Conservation (phyloP, 2,113 vertebrate species). For the Channa maculata region DNA sequence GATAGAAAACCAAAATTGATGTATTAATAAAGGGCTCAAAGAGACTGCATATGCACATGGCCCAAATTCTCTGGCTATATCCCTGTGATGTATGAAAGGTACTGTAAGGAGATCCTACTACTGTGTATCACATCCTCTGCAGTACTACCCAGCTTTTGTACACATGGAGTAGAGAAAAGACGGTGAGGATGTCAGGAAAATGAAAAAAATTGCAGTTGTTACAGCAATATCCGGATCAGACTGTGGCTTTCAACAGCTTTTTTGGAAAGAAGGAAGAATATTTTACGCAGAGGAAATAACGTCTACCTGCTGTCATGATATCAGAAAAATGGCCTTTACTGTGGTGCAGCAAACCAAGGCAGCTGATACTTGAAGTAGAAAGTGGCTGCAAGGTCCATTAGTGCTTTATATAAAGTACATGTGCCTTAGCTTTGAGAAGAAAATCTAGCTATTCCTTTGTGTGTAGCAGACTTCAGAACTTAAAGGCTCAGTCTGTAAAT, state of each 20-base stretch:
- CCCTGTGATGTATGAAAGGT: too few species aligned
- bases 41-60: too few species aligned
- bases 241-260: conserved; percentile 6
- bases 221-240: neutral
- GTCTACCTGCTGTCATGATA: neutral
- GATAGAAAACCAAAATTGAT: too few species aligned
- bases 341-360: neutral
- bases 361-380: neutral
- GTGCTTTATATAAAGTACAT: neutral
- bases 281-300: conserved; percentile 11
- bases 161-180: neutral
- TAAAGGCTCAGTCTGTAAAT: neutral
- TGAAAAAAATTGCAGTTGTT: neutral
- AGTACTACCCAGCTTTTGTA: neutral
- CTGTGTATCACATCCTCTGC: neutral
- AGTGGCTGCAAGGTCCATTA: neutral
- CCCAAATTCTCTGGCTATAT: too few species aligned
- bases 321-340: neutral
- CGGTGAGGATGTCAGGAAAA: conserved; percentile 2
- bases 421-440: neutral
- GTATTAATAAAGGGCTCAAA: too few species aligned
- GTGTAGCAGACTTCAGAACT: neutral
- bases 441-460: neutral
- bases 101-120: neutral
- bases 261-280: neutral